phyloP scores from a whole-genome alignment of 2,113 vertebrate species.

The Spea bombifrons region DNA sequence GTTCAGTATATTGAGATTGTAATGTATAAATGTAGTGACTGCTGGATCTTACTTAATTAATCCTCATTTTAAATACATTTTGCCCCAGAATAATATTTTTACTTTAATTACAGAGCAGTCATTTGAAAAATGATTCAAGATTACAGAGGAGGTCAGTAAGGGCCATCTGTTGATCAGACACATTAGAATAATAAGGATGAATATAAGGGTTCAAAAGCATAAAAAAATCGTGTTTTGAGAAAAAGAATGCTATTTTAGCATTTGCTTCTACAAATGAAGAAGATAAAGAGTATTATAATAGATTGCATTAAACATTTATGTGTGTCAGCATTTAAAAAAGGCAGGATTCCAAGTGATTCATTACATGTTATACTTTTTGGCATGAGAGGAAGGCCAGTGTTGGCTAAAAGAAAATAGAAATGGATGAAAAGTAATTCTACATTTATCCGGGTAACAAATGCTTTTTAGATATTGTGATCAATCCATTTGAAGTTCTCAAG shows the following conservation, averaged over 20 bases:
- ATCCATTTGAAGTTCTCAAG: neutral
- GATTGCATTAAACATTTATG: neutral
- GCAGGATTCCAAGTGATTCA: neutral
- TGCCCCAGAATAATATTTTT: neutral
- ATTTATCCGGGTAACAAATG: neutral
- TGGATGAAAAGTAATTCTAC: neutral
- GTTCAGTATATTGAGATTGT: no score
- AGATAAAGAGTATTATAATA: neutral
- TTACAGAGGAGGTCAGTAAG: neutral
- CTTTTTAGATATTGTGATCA: conserved; percentile 1
- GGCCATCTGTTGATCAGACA: neutral
- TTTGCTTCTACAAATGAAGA: neutral
- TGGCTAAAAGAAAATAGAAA: neutral
- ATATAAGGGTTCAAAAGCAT: neutral
- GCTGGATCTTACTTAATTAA: neutral
- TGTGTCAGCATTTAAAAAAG: neutral
- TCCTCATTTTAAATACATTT: neutral
- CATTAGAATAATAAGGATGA: neutral
- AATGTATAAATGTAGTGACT: no score
- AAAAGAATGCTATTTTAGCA: neutral
- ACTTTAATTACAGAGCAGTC: neutral
- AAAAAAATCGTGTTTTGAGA: neutral
- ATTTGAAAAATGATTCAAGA: neutral
- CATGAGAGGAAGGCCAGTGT: neutral
- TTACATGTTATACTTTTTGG: neutral